A percentile compares a stretch with the other conserved stretches of the same genome.
These are phyloP conservation scores for Itoplectis maculator DNA, from an alignment of 2,888 invertebrate species.

Conservation along the genomic window DNA sequence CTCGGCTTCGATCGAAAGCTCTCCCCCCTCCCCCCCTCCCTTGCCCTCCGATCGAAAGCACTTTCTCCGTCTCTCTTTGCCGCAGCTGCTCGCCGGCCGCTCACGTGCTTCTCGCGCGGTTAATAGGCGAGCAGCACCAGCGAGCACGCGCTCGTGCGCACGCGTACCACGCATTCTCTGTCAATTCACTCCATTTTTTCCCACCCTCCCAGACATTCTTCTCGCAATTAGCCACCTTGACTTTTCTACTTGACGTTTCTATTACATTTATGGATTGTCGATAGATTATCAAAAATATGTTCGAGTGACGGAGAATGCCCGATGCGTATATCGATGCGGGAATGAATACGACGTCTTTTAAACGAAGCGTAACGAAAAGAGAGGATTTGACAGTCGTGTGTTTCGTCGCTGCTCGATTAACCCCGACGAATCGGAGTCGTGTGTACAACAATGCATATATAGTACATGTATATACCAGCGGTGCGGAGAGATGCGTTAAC, in stretches of 20 bases:
- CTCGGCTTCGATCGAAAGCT: constrained; percentile 33
- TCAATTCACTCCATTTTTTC: too few relatives aligned
- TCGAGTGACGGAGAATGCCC: too few relatives aligned
- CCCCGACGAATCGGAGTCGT: constrained; percentile 51
- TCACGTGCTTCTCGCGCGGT: constrained; percentile 71
- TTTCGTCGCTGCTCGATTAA: constrained; percentile 63
- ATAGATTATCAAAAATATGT: too few relatives aligned
- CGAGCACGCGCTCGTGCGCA: constrained; percentile 8
- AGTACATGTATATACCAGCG: too few relatives aligned
- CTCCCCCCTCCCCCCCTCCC: not conserved
- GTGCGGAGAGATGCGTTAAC: constrained; percentile 8
- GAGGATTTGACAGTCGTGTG: constrained; percentile 56
- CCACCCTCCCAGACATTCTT: too few relatives aligned
- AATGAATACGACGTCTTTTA: constrained; percentile 37
- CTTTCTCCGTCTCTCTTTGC: constrained; percentile 22
- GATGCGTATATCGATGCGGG: not conserved
- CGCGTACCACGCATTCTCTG: not conserved
- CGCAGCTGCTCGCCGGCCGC: constrained; percentile 29
- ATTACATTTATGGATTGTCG: too few relatives aligned
- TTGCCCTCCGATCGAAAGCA: constrained; percentile 50
- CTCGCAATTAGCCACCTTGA: too few relatives aligned
- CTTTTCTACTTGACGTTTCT: too few relatives aligned
- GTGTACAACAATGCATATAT: too few relatives aligned
- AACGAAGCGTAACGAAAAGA: constrained; percentile 56
- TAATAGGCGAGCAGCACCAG: constrained; percentile 49